Evolutionary conservation across 2,113 vertebrate genomes (phyloP), one percentile per base, ranked within the genome.

Genomic region (Mixornis gularis): DNA sequence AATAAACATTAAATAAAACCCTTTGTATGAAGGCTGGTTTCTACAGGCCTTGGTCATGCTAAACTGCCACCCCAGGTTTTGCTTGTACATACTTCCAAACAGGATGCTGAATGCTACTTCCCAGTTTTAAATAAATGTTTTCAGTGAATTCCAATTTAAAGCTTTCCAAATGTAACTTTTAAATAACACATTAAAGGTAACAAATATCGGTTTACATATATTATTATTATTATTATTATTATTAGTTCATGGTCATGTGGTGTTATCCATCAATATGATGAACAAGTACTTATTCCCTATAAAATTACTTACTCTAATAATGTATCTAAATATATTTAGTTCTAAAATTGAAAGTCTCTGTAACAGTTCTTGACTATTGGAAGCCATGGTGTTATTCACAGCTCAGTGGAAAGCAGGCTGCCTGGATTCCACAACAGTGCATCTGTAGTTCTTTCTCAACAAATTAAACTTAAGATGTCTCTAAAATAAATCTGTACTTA

Each of bases 221-320:
- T 86, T 56, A 36, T 36, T 36, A 36, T 36, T 36, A 36, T 36
- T 36, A 36, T 36, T 36, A 93, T 86, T 56, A 93, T 86, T 56
- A 95, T 29, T 81, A 95, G 34, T 87, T 95, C 60, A 62, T 66
- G 69, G 36, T 87, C 94, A 89, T 86, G 29, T 48, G 62, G 76
- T 84, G 87, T 83, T 92, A 82, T 92, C 74, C 96, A 97, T 97
- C 97, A 97, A 96, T 97, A 92, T 97, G 96, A 98, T 97, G 97
- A 94, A 94, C 29, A 87, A 80, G 66, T 53, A 43, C 62, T 79
- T 71, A 92, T 93, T 93, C 79, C 27, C 44, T 79, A 79, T 89
- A 79, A 94, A 82, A 80, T 55, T 81, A 25, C 84, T 90, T 65
- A 80, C 18, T 87, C 89, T 70, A 89, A 76, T 92, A 92, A 64